Evolutionary conservation across 1,140 invertebrate species (phyloP).

Genomic region (Aphidius ervi): DNA sequence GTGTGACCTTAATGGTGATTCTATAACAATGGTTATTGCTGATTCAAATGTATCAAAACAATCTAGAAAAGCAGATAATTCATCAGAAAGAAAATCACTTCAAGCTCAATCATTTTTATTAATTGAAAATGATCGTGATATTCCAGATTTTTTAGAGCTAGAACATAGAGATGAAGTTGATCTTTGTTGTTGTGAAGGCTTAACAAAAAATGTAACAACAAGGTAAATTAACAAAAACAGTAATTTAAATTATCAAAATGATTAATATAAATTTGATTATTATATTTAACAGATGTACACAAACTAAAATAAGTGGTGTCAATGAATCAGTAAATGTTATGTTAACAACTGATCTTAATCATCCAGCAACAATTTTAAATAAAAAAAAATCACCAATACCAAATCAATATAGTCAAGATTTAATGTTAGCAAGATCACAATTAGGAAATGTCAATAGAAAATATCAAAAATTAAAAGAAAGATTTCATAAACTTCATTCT

Average conservation of each 20-base stretch:
- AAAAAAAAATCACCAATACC: conserved; percentile 10
- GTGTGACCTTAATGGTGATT: background rate
- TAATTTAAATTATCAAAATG: no score
- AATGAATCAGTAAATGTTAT: conserved; percentile 21
- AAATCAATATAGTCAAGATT: conserved; percentile 25
- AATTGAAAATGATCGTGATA: conserved; percentile 32
- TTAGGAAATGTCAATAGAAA: conserved; percentile 35
- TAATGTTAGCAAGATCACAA: conserved; percentile 30
- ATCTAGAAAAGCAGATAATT: background rate
- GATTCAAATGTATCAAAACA: background rate
- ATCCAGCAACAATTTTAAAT: conserved; percentile 19
- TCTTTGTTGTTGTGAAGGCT: conserved; percentile 1
- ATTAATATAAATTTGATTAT: background rate
- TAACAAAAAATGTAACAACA: background rate
- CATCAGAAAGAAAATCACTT: conserved; percentile 15
- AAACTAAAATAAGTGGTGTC: conserved; percentile 31
- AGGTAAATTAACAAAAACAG: background rate
- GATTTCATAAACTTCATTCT: conserved; percentile 45
- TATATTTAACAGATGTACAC: conserved; percentile 17
- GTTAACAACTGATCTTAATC: conserved; percentile 22
- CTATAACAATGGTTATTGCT: background rate
- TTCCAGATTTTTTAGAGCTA: conserved; percentile 33
- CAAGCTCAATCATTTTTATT: conserved; percentile 12
- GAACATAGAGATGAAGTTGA: conserved; percentile 18
- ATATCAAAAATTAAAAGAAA: conserved; percentile 44